phyloP scores from a whole-genome alignment of 2,888 invertebrate genomes.

The Thymelicus lineola region DNA sequence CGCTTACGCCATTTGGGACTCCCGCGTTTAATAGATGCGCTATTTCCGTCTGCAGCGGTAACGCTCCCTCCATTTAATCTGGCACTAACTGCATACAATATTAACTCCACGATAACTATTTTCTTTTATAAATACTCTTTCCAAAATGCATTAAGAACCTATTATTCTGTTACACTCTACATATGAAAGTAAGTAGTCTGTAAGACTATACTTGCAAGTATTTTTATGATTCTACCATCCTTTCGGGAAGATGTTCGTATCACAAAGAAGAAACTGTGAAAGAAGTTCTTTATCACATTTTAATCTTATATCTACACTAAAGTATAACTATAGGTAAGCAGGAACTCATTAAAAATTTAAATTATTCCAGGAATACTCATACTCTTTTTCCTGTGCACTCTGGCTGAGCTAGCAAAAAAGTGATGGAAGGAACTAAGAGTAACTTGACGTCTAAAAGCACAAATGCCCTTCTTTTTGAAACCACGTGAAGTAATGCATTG shows the following conservation, averaged over 20 bases:
- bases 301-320: too few species aligned
- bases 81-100: slow-evolving; percentile 4
- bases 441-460: slow-evolving; percentile 56
- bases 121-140: not conserved
- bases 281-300: too few species aligned
- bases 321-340: not conserved
- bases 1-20: not conserved
- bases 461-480: slow-evolving; percentile 52
- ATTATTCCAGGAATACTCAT: not conserved
- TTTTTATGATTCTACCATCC: too few species aligned
- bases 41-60: slow-evolving; percentile 20
- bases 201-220: too few species aligned
- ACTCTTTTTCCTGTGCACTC: not conserved
- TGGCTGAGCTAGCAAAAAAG: slow-evolving; percentile 27
- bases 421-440: slow-evolving; percentile 43
- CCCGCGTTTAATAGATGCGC: slow-evolving; percentile 17
- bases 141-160: not conserved
- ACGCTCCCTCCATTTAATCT: slow-evolving; percentile 12
- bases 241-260: too few species aligned
- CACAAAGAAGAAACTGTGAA: too few species aligned
- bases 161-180: too few species aligned
- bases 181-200: too few species aligned
- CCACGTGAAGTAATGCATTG: not conserved
- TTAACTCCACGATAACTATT: not conserved
- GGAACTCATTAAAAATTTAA: not conserved